Evolutionary conservation across 2,797 vertebrate genomes (phyloP), one percentile per base, ranked within the genome.

Genomic region (Silurus lanzhouensis): DNA sequence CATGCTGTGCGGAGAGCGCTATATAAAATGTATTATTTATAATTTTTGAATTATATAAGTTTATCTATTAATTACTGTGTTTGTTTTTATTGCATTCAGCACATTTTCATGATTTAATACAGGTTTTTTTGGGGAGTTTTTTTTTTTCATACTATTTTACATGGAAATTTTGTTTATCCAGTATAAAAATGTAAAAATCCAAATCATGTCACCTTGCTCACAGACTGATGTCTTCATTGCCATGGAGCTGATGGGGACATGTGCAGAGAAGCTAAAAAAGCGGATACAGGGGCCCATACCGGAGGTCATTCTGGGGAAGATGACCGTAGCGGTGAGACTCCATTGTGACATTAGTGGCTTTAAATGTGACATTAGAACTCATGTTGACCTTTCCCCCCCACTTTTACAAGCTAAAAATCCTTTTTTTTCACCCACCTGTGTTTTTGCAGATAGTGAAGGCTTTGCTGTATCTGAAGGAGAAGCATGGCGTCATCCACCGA

Each of bases 241-340:
- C 91, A 99, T 99, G 98, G 98, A 99, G 93, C 94, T 99, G 84
- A 99, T 99, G 97, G 98, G 97, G 84, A 99, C 97, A 0, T 99
- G 97, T 58, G 98, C 98, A 0, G 98, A 99, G 93, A 99, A 99
- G 92, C 95, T 99, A 81, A 99, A 99, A 94, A 98, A 98, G 89
- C 95, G 97, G 77, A 97, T 99, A 91, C 97, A 98, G 90, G 98
- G 97, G 0, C 97, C 97, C 74, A 99, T 99, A 81, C 98, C 97
- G 0, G 98, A 98, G 93, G 93, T 94, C 72, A 99, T 99, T 91
- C 93, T 99, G 85, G 98, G 97, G 83, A 99, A 99, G 92, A 98
- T 99, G 97, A 98, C 97, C 0, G 97, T 99, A 85, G 97, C 97
- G 78, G 97, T 98, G 92, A 96, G 97, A 85, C n/a, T 46, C 31